A percentile compares a stretch with the other conserved stretches of the same genome.
These are phyloP conservation scores for Oncorhynchus kisutch DNA, from an alignment of 2,113 vertebrate genomes.

Conservation along the genomic window DNA sequence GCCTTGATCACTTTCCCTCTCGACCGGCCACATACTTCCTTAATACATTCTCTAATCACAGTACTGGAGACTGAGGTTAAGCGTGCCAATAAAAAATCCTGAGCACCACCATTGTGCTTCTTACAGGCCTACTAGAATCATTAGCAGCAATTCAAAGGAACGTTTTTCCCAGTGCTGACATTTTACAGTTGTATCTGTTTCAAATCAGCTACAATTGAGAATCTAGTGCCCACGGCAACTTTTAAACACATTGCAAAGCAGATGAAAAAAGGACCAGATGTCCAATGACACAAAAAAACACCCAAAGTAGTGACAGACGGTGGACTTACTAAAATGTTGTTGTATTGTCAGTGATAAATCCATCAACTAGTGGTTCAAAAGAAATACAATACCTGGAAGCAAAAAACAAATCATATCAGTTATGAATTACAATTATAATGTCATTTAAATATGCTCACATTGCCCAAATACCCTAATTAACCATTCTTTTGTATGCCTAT, in stretches of 20 bases:
- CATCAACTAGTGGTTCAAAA: conserved; percentile 61
- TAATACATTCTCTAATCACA: no score
- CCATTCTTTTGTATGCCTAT: neutral
- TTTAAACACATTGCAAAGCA: neutral
- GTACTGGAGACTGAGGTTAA: no score
- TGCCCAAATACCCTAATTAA: neutral
- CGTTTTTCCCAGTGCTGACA: no score
- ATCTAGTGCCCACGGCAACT: neutral
- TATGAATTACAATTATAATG: neutral
- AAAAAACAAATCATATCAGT: conserved; percentile 19
- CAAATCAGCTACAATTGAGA: neutral
- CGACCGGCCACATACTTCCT: no score
- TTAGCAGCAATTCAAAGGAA: no score
- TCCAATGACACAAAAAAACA: neutral
- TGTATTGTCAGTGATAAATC: conserved; percentile 64
- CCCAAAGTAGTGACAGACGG: neutral
- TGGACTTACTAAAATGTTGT: conserved; percentile 64
- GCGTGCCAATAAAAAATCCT: no score
- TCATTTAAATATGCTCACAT: neutral
- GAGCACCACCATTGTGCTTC: no score
- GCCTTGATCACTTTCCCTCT: neutral
- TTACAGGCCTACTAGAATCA: no score
- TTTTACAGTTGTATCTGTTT: neutral
- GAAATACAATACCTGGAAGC: conserved; percentile 46
- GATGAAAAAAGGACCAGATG: neutral